Percentiles rank a stretch among this genome's conserved stretches.
Evolutionary conservation across 2,113 vertebrate species (phyloP).

Genomic region (Burhinus oedicnemus): DNA sequence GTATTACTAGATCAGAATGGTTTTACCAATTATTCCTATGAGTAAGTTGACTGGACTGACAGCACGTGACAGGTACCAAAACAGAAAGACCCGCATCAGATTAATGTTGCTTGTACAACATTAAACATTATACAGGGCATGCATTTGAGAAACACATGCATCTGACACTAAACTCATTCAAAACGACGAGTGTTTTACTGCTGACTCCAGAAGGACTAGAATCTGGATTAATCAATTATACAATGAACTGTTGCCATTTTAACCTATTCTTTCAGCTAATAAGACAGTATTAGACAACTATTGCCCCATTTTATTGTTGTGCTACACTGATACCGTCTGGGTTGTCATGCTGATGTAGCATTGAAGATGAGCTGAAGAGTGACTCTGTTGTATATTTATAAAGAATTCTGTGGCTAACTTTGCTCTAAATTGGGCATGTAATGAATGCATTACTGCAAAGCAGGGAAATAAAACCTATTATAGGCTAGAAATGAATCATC

Average conservation of each 20-base stretch:
- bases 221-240: background rate
- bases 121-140: background rate
- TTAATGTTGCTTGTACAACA: background rate
- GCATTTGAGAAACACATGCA: background rate
- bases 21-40: background rate
- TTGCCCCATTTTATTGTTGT: background rate
- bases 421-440: constrained; percentile 73
- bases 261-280: background rate
- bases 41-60: background rate
- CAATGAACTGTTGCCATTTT: background rate
- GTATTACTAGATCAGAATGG: background rate
- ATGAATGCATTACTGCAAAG: constrained; percentile 72
- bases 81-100: background rate
- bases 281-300: background rate
- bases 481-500: constrained; percentile 67
- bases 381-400: constrained; percentile 45
- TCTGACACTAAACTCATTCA: background rate
- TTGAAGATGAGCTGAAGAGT: constrained; percentile 33
- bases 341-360: background rate
- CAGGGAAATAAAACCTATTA: constrained; percentile 71
- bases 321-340: background rate
- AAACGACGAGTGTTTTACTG: background rate
- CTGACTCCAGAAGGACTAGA: background rate
- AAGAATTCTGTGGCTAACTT: constrained; percentile 56
- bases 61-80: background rate